A percentile compares a stretch with the other conserved stretches of the same genome.
Evolutionary conservation across 2,888 invertebrate genomes (phyloP).

Genomic region (Cantharis lateralis): DNA sequence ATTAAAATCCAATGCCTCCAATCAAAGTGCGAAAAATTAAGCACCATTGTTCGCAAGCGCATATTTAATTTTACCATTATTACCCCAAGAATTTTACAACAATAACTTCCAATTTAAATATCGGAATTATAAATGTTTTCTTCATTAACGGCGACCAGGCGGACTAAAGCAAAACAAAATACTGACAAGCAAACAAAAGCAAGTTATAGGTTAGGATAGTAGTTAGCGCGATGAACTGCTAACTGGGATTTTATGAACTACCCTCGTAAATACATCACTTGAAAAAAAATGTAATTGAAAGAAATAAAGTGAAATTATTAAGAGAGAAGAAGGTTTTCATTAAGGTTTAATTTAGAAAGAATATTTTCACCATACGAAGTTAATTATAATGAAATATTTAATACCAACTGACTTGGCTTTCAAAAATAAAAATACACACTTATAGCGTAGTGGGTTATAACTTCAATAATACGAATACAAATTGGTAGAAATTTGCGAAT

Average conservation of each 20-base stretch:
- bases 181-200: too few relatives aligned
- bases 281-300: background rate
- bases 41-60: background rate
- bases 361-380: background rate
- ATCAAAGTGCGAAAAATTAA: slow-evolving; percentile 3
- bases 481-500: background rate
- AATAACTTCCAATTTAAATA: too few relatives aligned
- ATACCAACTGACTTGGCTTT: background rate
- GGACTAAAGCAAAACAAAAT: too few relatives aligned
- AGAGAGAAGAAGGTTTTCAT: background rate
- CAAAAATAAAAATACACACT: background rate
- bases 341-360: background rate
- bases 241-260: background rate
- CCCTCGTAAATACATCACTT: background rate
- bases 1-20: slow-evolving; percentile 11
- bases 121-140: too few relatives aligned
- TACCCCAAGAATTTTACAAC: too few relatives aligned
- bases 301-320: background rate
- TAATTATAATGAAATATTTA: background rate
- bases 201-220: too few relatives aligned
- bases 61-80: too few relatives aligned
- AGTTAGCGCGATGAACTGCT: too few relatives aligned
- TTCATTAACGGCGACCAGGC: too few relatives aligned
- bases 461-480: background rate
- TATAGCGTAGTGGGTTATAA: background rate